phyloP scores from a whole-genome alignment of 1,140 invertebrate species.

The Caerostris darwini region DNA sequence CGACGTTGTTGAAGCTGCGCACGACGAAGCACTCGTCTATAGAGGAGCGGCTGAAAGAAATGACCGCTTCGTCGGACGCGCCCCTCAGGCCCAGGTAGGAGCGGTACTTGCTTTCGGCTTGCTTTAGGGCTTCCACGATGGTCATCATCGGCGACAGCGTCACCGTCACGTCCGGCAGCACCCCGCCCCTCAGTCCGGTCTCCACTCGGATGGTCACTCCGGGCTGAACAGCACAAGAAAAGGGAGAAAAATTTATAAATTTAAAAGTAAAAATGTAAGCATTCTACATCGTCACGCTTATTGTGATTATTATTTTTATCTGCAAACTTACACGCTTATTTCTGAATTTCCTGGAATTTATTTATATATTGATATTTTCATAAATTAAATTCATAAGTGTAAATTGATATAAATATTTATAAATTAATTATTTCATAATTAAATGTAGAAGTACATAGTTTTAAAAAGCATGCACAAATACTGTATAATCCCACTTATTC shows the following conservation, averaged over 20 bases:
- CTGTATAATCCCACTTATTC: no score
- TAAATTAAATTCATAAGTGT: no score
- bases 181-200: neutral
- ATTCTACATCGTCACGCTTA: no score
- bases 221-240: neutral
- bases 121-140: constrained; percentile 64
- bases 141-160: constrained; percentile 76
- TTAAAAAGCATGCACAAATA: no score
- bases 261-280: no score
- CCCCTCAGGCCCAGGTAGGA: neutral
- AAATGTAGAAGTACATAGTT: no score
- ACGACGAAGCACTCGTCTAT: constrained; percentile 40
- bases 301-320: no score
- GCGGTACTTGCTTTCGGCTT: constrained; percentile 65
- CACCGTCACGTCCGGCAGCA: constrained; percentile 60
- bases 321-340: no score
- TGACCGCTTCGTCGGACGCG: constrained; percentile 30
- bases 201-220: constrained; percentile 57
- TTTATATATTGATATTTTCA: no score
- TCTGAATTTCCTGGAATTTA: no score
- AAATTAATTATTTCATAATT: no score
- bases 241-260: neutral
- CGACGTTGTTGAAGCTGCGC: constrained; percentile 41
- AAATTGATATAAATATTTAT: no score
- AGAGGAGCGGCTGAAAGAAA: constrained; percentile 59